phyloP scores from a whole-genome alignment of 2,888 invertebrate species.

The Chaetoderma sp. region DNA sequence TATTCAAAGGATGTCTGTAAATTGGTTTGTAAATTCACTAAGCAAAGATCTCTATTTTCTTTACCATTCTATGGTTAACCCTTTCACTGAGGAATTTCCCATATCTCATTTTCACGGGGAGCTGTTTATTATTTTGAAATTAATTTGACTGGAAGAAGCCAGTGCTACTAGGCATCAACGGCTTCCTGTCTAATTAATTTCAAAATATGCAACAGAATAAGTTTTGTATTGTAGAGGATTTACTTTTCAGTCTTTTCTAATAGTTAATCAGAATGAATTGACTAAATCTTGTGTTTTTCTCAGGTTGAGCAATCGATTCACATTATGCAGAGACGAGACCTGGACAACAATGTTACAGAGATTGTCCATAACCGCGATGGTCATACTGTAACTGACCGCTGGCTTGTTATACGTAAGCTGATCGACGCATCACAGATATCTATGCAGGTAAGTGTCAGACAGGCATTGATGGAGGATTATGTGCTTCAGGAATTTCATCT shows the following conservation, averaged over 20 bases:
- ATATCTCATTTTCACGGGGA: too few relatives aligned
- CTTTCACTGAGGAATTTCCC: too few relatives aligned
- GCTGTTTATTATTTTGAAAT: too few relatives aligned
- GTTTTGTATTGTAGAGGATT: too few relatives aligned
- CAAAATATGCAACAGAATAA: too few relatives aligned
- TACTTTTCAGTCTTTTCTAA: not conserved
- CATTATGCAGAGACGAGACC: slow-evolving; percentile 57
- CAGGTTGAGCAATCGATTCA: slow-evolving; percentile 55
- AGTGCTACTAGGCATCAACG: too few relatives aligned
- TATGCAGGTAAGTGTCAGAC: slow-evolving; percentile 39
- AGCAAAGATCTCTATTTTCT: too few relatives aligned
- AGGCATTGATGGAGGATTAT: not conserved
- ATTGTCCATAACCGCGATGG: slow-evolving; percentile 50
- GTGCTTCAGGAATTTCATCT: not conserved
- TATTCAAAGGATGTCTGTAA: too few relatives aligned
- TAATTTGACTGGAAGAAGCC: too few relatives aligned
- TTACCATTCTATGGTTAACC: too few relatives aligned
- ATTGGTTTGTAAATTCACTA: too few relatives aligned
- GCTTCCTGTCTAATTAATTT: too few relatives aligned
- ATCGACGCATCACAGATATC: slow-evolving; percentile 60
- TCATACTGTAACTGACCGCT: slow-evolving; percentile 48
- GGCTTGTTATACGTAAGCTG: slow-evolving; percentile 61
- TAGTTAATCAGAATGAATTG: not conserved
- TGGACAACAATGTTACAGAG: slow-evolving; percentile 54
- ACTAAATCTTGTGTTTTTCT: not conserved